Percentiles rank a stretch among this genome's conserved stretches.
Conservation (phyloP, 2,113 vertebrate species). For the Protomyctophum bolini region DNA sequence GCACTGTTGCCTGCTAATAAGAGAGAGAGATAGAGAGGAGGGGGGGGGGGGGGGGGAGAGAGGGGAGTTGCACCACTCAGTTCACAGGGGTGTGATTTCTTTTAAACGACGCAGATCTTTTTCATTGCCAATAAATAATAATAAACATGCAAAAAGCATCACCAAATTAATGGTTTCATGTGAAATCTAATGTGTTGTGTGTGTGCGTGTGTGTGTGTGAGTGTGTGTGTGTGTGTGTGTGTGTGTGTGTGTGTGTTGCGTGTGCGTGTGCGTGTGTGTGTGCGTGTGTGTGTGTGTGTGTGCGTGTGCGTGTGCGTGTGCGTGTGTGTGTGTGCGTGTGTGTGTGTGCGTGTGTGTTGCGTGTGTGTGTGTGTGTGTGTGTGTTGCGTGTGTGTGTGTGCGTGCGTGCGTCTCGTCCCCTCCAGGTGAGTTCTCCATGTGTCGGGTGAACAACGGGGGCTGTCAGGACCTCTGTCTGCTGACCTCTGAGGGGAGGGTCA, state of each 20-base stretch:
- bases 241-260: conserved; percentile 4
- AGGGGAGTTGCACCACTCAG: no score
- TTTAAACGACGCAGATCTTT: conserved; percentile 7
- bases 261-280: neutral
- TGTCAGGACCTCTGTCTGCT: conserved; percentile 95
- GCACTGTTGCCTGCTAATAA: no score
- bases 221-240: conserved; percentile 6
- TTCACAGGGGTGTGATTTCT: no score
- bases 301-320: neutral
- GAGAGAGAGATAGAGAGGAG: no score
- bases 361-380: conserved; percentile 1
- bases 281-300: neutral
- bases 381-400: neutral
- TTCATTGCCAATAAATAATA: no score
- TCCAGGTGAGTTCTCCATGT: conserved; percentile 90
- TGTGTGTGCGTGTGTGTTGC: no score
- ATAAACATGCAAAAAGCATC: no score
- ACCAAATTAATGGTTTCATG: neutral
- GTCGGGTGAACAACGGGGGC: conserved; percentile 90
- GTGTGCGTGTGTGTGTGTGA: conserved; percentile 21
- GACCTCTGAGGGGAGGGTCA: conserved; percentile 89
- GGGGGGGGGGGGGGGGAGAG: no score
- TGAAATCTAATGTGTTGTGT: neutral
- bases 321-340: no score
- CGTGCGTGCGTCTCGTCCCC: neutral